A percentile compares a stretch with the other conserved stretches of the same genome.
Evolutionary conservation across 2,888 invertebrate genomes (phyloP).

Genomic region (Muschampia plurimacula): DNA sequence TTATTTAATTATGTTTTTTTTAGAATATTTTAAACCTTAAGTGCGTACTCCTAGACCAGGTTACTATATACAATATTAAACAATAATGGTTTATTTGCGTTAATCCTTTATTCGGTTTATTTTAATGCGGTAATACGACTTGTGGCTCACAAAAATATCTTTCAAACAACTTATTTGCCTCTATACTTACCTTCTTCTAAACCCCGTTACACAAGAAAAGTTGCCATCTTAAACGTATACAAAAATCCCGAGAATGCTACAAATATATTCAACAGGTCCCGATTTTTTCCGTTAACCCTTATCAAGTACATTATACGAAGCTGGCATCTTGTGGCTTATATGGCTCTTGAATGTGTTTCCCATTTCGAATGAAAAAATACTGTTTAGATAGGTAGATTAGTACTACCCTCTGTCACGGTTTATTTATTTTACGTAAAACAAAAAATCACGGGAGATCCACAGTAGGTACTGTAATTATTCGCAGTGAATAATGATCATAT

Average conservation of each 20-base stretch:
- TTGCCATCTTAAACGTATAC: conserved; percentile 36
- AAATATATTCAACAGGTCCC: conserved; percentile 45
- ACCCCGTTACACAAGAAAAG: conserved; percentile 2
- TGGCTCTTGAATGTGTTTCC: conserved; percentile 49
- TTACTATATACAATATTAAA: no score
- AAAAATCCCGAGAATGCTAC: conserved; percentile 49
- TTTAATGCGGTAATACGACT: background rate
- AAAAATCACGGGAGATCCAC: no score
- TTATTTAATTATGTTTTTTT: no score
- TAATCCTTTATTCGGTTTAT: no score
- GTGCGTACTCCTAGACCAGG: no score
- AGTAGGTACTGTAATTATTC: no score
- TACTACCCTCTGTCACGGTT: background rate
- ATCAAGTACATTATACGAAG: conserved; percentile 75
- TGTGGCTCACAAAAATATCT: background rate
- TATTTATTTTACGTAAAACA: no score
- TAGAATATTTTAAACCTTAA: no score
- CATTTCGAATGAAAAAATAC: background rate
- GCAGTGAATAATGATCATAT: no score
- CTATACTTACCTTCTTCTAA: background rate
- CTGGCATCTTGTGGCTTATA: conserved; percentile 66
- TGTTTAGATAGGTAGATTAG: background rate
- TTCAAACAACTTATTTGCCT: background rate
- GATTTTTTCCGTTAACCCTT: conserved; percentile 58
- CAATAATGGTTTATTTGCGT: no score